These are phyloP conservation scores for Polymixis flavicincta DNA, from an alignment of 2,888 invertebrate genomes.

Conservation along the genomic window DNA sequence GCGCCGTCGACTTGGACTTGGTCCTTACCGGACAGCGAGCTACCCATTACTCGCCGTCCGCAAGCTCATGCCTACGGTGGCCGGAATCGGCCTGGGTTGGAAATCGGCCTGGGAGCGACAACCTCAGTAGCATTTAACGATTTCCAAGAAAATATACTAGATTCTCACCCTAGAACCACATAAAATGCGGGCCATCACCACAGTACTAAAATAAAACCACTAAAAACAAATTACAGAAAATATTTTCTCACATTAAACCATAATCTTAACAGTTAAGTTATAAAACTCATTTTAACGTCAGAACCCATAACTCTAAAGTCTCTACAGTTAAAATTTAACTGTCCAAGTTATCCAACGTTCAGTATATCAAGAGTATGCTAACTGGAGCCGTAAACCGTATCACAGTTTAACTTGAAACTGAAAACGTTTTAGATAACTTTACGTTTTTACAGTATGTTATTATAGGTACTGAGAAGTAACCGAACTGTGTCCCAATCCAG, in stretches of 20 bases:
- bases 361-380: constrained; percentile 63
- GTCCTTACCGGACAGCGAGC: no score
- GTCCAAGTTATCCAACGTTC: constrained; percentile 68
- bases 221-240: constrained; percentile 63
- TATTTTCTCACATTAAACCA: constrained; percentile 60
- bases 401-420: constrained; percentile 57
- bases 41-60: no score
- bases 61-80: no score
- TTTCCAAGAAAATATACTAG: neutral
- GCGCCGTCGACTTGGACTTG: no score
- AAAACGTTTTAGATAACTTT: constrained; percentile 57
- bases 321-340: constrained; percentile 71
- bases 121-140: neutral
- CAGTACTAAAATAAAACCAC: constrained; percentile 30
- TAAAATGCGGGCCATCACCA: constrained; percentile 26
- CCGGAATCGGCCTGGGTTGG: no score
- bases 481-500: no score
- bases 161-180: neutral
- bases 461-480: neutral
- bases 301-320: constrained; percentile 62
- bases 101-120: no score
- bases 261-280: constrained; percentile 66
- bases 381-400: constrained; percentile 62
- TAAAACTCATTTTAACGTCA: constrained; percentile 65
- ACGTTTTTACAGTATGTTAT: constrained; percentile 24